phyloP scores from a whole-genome alignment of 2,113 vertebrate species.

The Manacus vitellinus region DNA sequence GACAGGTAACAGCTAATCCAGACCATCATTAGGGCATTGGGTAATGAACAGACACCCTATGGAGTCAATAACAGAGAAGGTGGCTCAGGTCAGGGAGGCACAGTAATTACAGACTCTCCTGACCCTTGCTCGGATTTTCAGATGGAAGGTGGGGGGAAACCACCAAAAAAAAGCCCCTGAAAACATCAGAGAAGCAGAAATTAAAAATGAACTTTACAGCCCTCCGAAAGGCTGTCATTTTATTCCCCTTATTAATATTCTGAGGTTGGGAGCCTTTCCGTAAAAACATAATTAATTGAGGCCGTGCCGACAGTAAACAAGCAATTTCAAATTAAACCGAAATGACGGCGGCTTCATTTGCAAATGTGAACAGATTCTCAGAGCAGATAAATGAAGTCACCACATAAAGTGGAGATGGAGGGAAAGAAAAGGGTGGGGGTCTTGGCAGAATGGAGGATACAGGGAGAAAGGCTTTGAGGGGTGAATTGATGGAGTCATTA shows the following conservation, averaged over 20 bases:
- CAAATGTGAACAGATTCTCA: constrained; percentile 98
- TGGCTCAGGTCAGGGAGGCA: constrained; percentile 61
- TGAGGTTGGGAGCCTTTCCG: constrained; percentile 99
- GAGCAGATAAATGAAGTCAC: constrained; percentile 99
- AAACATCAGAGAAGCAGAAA: constrained; percentile 86
- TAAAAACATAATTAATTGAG: constrained; percentile 99
- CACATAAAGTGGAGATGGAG: constrained; percentile 78
- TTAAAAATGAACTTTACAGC: constrained; percentile 99
- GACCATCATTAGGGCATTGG: constrained; percentile 58
- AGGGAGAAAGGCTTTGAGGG: constrained; percentile 64
- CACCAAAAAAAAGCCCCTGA: constrained; percentile 66
- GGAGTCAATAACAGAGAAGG: constrained; percentile 76
- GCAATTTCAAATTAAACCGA: constrained; percentile 99
- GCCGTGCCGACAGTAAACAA: constrained; percentile 99
- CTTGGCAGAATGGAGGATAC: constrained; percentile 63
- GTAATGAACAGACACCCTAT: constrained; percentile 66
- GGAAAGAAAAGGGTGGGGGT: constrained; percentile 52
- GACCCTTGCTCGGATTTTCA: constrained; percentile 68
- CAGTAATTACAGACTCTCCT: constrained; percentile 80
- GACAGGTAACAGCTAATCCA: constrained; percentile 77
- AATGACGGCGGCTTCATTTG: constrained; percentile 99
- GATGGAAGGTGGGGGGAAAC: constrained; percentile 70
- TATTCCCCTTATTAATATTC: constrained; percentile 99
- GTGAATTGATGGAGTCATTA: constrained; percentile 96
- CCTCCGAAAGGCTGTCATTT: constrained; percentile 97